Base-by-base conservation (phyloP, 2,888 invertebrate genomes). In the Dione vanillae region DNA sequence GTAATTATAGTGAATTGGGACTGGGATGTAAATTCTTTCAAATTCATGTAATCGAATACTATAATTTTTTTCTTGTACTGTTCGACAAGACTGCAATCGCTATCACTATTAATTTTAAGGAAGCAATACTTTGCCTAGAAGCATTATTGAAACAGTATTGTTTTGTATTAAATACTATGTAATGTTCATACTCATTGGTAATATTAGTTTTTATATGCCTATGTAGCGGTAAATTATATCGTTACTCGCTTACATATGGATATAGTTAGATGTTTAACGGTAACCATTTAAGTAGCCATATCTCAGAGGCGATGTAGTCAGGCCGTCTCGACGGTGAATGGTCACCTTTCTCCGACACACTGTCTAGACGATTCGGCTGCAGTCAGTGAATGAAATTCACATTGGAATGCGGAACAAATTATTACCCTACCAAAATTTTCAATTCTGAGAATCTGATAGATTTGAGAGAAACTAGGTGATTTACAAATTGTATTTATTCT, bases 291-390 rank as follows among this genome's bases (percentile, higher is more conserved):
- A 79, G 76, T 79, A 84, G 77, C 77, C 80, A 82, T 78, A 87
- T 86, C 85, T 86, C 77, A 77, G 82, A 85, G 83, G 84, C 82
- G 85, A 82, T 81, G 82, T 77, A 81, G 82, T 83, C 80, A 80
- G 80, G 79, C 82, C 78, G 84, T 79, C 83, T 83, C 86, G 83
- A 82, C 87, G 88, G 91, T 89, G 91, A 92, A 90, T 92, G 92
- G 91, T 89, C 90, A 92, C 92, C 92, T 93, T 93, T 93, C 92
- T 91, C 92, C 92, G 92, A 88, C 92, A 86, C 87, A 88, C 88
- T 85, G 92, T 92, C 92, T 92, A 90, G 92, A 89, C 91, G 83
- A 85, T 84, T 88, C 86, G 83, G 86, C 83, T 85, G 82, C 87
- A 85, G 85, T 86, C 90, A 82, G 88, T 92, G 91, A 92, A 92